phyloP scores from a whole-genome alignment of 2,888 invertebrate species.

The Nasonia oneida region DNA sequence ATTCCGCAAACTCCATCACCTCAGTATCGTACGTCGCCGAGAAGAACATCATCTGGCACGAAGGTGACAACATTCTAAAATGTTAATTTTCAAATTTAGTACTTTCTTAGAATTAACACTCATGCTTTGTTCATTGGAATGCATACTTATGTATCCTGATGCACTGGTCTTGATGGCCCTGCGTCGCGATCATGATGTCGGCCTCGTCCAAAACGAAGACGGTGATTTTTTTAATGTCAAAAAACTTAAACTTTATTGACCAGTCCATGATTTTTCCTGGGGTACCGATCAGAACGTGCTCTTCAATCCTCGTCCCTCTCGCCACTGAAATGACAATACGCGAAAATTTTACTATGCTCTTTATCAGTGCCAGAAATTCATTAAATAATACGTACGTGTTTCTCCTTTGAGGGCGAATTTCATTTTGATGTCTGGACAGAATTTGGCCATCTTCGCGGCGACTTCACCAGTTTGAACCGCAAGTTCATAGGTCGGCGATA shows the following conservation, averaged over 20 bases:
- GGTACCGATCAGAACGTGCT: slow-evolving; percentile 98
- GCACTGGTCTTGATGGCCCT: slow-evolving; percentile 98
- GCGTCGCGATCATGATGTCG: slow-evolving; percentile 99
- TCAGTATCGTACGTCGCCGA: slow-evolving; percentile 97
- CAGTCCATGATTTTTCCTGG: slow-evolving; percentile 99
- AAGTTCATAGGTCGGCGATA: slow-evolving; percentile 98
- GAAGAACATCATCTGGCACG: slow-evolving; percentile 99
- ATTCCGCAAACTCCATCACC: slow-evolving; percentile 98
- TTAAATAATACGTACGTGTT: slow-evolving; percentile 81
- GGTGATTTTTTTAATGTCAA: slow-evolving; percentile 91
- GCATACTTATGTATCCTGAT: slow-evolving; percentile 93
- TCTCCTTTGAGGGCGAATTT: slow-evolving; percentile 97
- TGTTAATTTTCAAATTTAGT: background rate
- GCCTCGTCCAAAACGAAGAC: slow-evolving; percentile 99
- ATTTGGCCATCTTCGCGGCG: slow-evolving; percentile 96
- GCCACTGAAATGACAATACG: slow-evolving; percentile 81
- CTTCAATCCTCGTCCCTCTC: slow-evolving; percentile 86
- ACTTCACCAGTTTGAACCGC: slow-evolving; percentile 99
- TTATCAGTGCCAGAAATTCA: no score
- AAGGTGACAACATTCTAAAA: slow-evolving; percentile 83
- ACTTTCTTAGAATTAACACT: no score
- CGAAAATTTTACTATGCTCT: background rate
- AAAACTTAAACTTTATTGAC: slow-evolving; percentile 90
- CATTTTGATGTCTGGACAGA: slow-evolving; percentile 93
- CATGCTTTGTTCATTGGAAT: slow-evolving; percentile 60